These are phyloP conservation scores for Notothenia coriiceps DNA, from an alignment of 2,113 vertebrate species.

Conservation along the genomic window DNA sequence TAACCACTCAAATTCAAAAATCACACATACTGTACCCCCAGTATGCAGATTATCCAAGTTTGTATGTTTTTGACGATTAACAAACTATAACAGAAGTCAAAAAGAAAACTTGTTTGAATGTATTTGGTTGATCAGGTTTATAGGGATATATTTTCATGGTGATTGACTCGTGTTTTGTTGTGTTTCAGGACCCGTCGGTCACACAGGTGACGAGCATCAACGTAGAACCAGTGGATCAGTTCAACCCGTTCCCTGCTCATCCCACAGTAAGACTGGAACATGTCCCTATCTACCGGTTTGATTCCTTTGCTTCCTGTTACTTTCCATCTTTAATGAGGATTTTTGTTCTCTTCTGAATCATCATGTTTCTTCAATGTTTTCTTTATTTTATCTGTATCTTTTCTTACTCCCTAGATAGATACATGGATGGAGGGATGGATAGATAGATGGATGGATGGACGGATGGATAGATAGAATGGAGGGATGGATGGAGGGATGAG, in stretches of 20 bases:
- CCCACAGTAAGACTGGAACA: constrained; percentile 81
- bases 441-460: too few species aligned
- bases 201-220: constrained; percentile 88
- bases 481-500: too few species aligned
- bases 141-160: too few species aligned
- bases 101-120: background rate
- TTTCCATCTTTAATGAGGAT: background rate
- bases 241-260: constrained; percentile 89
- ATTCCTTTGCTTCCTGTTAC: background rate
- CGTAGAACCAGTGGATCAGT: constrained; percentile 87
- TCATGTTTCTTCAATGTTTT: background rate
- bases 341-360: background rate
- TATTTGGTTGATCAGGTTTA: background rate
- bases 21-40: too few species aligned
- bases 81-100: too few species aligned
- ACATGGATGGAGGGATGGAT: too few species aligned
- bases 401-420: background rate
- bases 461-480: too few species aligned
- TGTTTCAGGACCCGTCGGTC: constrained; percentile 92
- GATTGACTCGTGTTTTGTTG: background rate
- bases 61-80: too few species aligned
- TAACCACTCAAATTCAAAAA: too few species aligned
- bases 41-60: too few species aligned
- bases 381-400: background rate
- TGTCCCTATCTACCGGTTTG: background rate